Evolutionary conservation across 2,888 invertebrate genomes (phyloP), one percentile per base, ranked within the genome.

Genomic region (Incurvaria masculella): DNA sequence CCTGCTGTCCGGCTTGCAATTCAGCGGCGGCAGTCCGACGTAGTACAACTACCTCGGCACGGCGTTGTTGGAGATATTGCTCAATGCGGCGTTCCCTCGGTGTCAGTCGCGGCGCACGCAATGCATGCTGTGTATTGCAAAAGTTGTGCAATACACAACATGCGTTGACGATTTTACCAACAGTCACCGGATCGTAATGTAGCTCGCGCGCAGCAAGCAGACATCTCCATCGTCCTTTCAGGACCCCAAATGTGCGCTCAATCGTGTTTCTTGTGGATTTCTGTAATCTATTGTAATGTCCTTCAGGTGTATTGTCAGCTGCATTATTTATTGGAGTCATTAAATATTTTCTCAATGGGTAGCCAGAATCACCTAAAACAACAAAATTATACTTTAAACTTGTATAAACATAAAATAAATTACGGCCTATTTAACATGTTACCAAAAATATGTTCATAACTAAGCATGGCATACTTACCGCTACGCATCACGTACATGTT

Each of bases 141-240:
- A 33, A 11, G 49, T 59, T 57, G 38, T 57, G 57, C 16, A 57
- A 33, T 11, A 55, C 56, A 55, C 56, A 56, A 52, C 57, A 57
- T 44, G 57, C 55, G 40, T 40, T 21, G 1, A 49, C 44, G n/a
- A 58, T 57, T 48, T 56, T 53, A 17, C 54, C 52, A 17, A 52
- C 53, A 4, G 52, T 18, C 18, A 21, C 14, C 11, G 38, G 19
- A 14, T 27, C 19, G 20, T 39, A 46, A 21, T 46, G 14, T 10
- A 44, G 26, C 26, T 26, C 44, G n/a, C 44, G 23, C 23, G 17
- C 16, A 14, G 26, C 27, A 26, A 23, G 23, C 17, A 27, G 26
- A 44, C 17, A 23, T 26, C 44, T 21, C 27, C 27, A 27, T 5
- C 26, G 44, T 17, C 23, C 26, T 10, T 26, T 18, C 23, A 23